Evolutionary conservation across 2,113 vertebrate genomes (phyloP).

Genomic region (Epinephelus lanceolatus): DNA sequence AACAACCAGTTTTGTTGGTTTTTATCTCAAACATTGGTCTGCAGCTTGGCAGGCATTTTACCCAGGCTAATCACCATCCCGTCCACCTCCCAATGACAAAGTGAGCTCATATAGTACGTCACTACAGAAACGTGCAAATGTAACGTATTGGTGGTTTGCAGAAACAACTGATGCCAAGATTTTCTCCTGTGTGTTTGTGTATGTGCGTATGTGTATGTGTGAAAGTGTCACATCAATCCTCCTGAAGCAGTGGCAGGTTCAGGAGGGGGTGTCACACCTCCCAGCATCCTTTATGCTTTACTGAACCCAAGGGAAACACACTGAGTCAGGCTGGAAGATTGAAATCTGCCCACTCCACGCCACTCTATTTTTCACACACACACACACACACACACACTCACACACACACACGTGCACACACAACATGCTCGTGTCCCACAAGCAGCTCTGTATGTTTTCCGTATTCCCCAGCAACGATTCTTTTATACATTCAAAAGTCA

Average conservation of each 20-base stretch:
- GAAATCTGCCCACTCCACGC: constrained; percentile 53
- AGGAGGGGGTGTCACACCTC: constrained; percentile 51
- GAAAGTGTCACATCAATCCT: constrained; percentile 67
- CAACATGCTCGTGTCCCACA: constrained; percentile 4
- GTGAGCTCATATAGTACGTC: too few relatives aligned
- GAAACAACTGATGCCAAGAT: too few relatives aligned
- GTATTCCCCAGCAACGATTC: constrained; percentile 26
- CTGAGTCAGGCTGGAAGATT: constrained; percentile 56
- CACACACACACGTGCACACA: neutral
- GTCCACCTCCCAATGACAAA: too few relatives aligned
- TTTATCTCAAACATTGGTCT: too few relatives aligned
- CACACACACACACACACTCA: neutral
- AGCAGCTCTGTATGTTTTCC: constrained; percentile 16
- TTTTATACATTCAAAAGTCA: constrained; percentile 28
- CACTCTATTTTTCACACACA: neutral
- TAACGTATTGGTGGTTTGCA: too few relatives aligned
- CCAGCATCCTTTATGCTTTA: constrained; percentile 71
- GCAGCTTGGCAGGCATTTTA: too few relatives aligned
- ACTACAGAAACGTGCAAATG: too few relatives aligned
- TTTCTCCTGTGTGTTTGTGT: neutral
- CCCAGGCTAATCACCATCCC: too few relatives aligned
- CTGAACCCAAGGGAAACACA: constrained; percentile 59
- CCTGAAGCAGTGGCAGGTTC: constrained; percentile 57
- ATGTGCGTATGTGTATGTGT: constrained; percentile 7
- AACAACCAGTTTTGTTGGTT: too few relatives aligned